Evolutionary conservation across 2,113 vertebrate species (phyloP), one percentile per base, ranked within the genome.

Genomic region (Vireo altiloquus): DNA sequence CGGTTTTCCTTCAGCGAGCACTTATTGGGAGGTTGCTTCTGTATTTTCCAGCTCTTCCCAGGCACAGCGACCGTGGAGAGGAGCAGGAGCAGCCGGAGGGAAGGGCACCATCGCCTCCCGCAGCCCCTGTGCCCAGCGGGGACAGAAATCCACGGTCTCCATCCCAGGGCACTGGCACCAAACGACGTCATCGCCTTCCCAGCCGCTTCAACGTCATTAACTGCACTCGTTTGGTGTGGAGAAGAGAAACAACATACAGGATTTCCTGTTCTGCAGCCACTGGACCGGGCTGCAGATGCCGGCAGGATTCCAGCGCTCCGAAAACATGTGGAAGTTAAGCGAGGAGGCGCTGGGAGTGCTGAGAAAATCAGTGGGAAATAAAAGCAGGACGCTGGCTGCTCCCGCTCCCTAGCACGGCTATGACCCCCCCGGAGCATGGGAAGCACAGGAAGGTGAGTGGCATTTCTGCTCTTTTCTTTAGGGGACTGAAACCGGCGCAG

Each of bases 191-290:
- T 49, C 24, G 12, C 85, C 90, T 74, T 85, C 59, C 78, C 70
- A 59, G 81, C n/a, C 60, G 39, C 63, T 92, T 52, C 35, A 14
- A 60, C 69, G 72, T 94, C 94, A 85, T 75, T 57, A 77, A 18
- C 66, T 7, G n/a, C 6, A 44, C 69, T 65, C 23, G 4, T 59
- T 90, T 84, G 25, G 59, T 18, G 60, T 3, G 30, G 66, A 10
- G 28, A 53, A 23, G 89, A 85, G 91, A 87, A 87, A 52, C 16
- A 54, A 93, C 92, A 89, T 54, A 71, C 86, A 95, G 95, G 95
- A 96, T 96, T 97, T 97, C 96, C 97, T 97, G 90, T 76, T 69
- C 28, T 84, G 76, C 92, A 91, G 86, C 72, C 92, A 47, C 89
- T 15, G 53, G 13, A 19, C 72, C 4, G 60, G 69, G 68, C 79